These are phyloP conservation scores for Merluccius polli DNA, from an alignment of 2,797 vertebrate genomes.

Conservation along the genomic window DNA sequence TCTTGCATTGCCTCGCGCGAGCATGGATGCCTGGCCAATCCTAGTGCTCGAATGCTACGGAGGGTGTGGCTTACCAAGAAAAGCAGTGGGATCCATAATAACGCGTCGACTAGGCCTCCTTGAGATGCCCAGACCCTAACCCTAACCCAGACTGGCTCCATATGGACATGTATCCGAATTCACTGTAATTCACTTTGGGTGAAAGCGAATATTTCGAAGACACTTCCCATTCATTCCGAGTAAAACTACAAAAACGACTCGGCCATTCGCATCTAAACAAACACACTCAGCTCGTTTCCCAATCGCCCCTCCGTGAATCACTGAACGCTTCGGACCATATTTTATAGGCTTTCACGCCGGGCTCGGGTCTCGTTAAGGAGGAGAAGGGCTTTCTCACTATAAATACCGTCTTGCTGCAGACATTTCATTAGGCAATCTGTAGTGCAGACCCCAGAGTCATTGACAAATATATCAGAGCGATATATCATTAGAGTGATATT, in stretches of 20 bases:
- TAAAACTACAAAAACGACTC: too few species aligned
- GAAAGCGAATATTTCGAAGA: neutral
- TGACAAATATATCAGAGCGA: neutral
- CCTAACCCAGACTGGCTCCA: too few species aligned
- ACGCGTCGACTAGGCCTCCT: too few species aligned
- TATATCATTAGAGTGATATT: neutral
- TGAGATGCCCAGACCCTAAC: too few species aligned
- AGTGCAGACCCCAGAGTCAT: neutral
- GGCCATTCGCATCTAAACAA: neutral
- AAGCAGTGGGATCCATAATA: too few species aligned
- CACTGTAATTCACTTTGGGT: too few species aligned
- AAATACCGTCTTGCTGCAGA: neutral
- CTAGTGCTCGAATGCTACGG: too few species aligned
- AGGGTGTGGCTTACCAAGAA: too few species aligned
- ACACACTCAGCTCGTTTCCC: neutral
- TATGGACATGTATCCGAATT: too few species aligned
- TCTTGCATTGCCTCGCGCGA: too few species aligned
- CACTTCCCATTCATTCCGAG: neutral
- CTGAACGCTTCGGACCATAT: neutral
- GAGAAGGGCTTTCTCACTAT: neutral
- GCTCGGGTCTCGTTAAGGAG: neutral
- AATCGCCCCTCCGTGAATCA: neutral
- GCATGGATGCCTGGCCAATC: too few species aligned
- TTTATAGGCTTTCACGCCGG: neutral
- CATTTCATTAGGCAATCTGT: neutral